Evolutionary conservation across 1,140 invertebrate genomes (phyloP).

Genomic region (Bactericera cockerelli): DNA sequence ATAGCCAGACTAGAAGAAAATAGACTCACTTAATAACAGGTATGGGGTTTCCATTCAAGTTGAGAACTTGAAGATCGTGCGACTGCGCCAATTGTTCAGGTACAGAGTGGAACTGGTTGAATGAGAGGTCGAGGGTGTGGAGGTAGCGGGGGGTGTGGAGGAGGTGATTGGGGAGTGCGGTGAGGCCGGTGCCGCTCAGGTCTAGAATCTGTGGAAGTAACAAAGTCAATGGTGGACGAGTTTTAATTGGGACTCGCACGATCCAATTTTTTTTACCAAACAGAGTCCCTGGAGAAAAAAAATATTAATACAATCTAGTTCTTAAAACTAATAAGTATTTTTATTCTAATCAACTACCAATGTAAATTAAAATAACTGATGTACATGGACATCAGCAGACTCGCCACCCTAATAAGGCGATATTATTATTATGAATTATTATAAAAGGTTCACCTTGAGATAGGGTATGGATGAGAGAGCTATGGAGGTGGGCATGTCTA

Average conservation of each 20-base stretch:
- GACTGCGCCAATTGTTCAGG: slow-evolving; percentile 42
- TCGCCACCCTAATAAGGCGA: no score
- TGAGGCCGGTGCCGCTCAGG: slow-evolving; percentile 45
- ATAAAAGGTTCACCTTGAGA: slow-evolving; percentile 42
- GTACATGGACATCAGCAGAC: no score
- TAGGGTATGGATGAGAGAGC: slow-evolving; percentile 43
- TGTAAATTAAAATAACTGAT: no score
- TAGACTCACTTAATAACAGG: slow-evolving; percentile 29
- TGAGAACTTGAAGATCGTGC: slow-evolving; percentile 38
- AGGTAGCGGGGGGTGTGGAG: slow-evolving; percentile 46
- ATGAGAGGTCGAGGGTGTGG: slow-evolving; percentile 45
- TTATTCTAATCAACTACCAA: no score
- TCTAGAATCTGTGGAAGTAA: slow-evolving; percentile 38
- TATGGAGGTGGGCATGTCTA: slow-evolving; percentile 40
- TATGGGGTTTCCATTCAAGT: slow-evolving; percentile 52
- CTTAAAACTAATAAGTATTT: no score
- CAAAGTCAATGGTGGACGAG: no score
- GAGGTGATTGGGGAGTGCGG: slow-evolving; percentile 39
- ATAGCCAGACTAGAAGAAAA: no score
- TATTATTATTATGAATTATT: no score
- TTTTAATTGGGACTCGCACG: no score
- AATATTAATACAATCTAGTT: no score
- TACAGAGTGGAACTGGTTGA: slow-evolving; percentile 43
- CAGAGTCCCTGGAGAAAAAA: no score
- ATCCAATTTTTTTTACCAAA: no score